Evolutionary conservation across 2,888 invertebrate species (phyloP).

Genomic region (Gortyna flavago): DNA sequence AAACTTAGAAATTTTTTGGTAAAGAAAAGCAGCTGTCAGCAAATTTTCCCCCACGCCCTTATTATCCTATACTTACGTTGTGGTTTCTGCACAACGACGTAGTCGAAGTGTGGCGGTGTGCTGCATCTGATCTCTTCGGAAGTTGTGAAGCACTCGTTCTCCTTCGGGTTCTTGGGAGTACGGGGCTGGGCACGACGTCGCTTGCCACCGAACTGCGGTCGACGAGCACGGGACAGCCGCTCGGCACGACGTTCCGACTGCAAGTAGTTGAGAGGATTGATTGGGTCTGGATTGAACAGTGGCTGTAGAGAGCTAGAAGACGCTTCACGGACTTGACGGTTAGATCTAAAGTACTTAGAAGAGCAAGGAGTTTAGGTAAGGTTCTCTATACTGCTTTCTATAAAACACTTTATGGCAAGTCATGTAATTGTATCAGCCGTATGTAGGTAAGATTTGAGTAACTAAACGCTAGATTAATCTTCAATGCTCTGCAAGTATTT

Average conservation of each 20-base stretch:
- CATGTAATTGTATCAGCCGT: neutral
- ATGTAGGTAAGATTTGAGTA: neutral
- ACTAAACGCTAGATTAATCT: neutral
- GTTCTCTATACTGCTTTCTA: neutral
- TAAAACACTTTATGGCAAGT: neutral
- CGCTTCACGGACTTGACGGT: neutral
- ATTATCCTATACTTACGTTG: constrained; percentile 75
- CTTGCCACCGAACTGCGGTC: constrained; percentile 84
- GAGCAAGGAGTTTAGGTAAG: neutral
- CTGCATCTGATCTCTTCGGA: constrained; percentile 80
- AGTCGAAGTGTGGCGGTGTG: constrained; percentile 84
- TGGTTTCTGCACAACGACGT: constrained; percentile 81
- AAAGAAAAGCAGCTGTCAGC: neutral
- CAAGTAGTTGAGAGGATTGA: constrained; percentile 34
- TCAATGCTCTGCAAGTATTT: neutral
- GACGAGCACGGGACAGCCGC: constrained; percentile 84
- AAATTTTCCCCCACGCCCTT: neutral
- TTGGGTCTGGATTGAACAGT: neutral
- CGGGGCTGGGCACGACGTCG: constrained; percentile 81
- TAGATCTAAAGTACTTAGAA: neutral
- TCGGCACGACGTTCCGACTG: constrained; percentile 87
- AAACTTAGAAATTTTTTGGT: neutral
- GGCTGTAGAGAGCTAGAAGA: neutral
- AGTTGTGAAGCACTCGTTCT: constrained; percentile 80
- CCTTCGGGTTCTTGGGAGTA: constrained; percentile 81